phyloP scores from a whole-genome alignment of 2,113 vertebrate genomes.

The Formicarius rufipectus region DNA sequence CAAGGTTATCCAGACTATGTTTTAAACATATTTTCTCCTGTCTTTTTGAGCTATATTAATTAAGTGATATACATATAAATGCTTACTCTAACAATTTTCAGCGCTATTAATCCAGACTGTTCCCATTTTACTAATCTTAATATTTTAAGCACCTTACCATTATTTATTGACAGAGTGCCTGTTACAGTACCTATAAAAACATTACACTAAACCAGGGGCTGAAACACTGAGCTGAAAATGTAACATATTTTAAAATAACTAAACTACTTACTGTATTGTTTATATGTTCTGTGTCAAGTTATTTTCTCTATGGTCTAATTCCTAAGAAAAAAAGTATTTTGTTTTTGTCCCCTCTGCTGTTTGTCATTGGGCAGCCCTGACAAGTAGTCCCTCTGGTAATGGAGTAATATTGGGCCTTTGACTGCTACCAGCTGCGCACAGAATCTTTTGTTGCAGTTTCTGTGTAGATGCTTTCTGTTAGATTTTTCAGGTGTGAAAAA shows the following conservation, averaged over 20 bases:
- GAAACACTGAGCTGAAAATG: not conserved
- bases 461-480: not conserved
- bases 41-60: not conserved
- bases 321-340: not conserved
- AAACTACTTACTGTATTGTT: not conserved
- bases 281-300: not conserved
- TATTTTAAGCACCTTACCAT: not conserved
- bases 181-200: not conserved
- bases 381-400: not conserved
- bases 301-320: not conserved
- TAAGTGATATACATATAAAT: not conserved
- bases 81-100: not conserved
- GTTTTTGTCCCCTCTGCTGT: not conserved
- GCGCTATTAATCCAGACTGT: not conserved
- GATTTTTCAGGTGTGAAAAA: not conserved
- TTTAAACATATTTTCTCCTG: not conserved
- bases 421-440: not conserved
- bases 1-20: not conserved
- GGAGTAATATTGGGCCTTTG: not conserved
- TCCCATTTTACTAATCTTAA: not conserved
- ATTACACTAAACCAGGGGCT: not conserved
- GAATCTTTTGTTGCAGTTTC: not conserved
- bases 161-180: not conserved
- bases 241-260: not conserved
- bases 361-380: not conserved